Conservation (phyloP, 2,113 vertebrate genomes). For the Siphamia tubifer region DNA sequence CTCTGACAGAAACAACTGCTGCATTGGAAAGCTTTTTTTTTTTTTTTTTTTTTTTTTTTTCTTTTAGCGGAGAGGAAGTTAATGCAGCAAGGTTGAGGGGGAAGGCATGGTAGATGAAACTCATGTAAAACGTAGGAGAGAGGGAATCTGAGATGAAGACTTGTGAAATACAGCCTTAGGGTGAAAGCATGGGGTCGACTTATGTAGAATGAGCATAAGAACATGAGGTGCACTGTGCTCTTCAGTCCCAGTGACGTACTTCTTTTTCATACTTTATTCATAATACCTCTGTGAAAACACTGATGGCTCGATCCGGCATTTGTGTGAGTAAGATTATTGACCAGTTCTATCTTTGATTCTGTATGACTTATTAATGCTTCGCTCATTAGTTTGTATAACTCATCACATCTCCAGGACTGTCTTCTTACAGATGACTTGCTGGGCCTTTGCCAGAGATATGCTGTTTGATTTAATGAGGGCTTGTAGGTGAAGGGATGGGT, state of each 20-base stretch:
- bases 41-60: neutral
- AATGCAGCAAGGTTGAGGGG: neutral
- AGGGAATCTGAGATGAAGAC: slow-evolving; percentile 23
- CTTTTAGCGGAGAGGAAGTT: neutral
- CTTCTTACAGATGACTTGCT: slow-evolving; percentile 7
- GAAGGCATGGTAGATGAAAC: slow-evolving; percentile 11
- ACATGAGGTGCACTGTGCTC: slow-evolving; percentile 44
- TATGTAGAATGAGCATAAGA: slow-evolving; percentile 36
- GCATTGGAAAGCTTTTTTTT: slow-evolving; percentile 8
- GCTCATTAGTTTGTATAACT: slow-evolving; percentile 65
- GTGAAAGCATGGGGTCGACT: neutral
- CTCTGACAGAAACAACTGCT: slow-evolving; percentile 19
- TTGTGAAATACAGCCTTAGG: slow-evolving; percentile 57
- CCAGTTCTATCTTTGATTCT: slow-evolving; percentile 64
- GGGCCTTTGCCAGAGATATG: slow-evolving; percentile 4
- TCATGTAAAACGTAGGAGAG: slow-evolving; percentile 24
- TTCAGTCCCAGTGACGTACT: slow-evolving; percentile 72
- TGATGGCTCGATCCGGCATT: slow-evolving; percentile 45
- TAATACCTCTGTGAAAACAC: slow-evolving; percentile 42
- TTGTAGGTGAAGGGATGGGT: neutral
- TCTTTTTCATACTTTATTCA: slow-evolving; percentile 78
- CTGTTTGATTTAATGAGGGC: slow-evolving; percentile 15
- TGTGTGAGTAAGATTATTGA: slow-evolving; percentile 53
- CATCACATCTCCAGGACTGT: slow-evolving; percentile 25
- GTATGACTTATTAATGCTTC: slow-evolving; percentile 74